These are phyloP conservation scores for Malurus elegans DNA, from an alignment of 2,113 vertebrate genomes.

Conservation along the genomic window DNA sequence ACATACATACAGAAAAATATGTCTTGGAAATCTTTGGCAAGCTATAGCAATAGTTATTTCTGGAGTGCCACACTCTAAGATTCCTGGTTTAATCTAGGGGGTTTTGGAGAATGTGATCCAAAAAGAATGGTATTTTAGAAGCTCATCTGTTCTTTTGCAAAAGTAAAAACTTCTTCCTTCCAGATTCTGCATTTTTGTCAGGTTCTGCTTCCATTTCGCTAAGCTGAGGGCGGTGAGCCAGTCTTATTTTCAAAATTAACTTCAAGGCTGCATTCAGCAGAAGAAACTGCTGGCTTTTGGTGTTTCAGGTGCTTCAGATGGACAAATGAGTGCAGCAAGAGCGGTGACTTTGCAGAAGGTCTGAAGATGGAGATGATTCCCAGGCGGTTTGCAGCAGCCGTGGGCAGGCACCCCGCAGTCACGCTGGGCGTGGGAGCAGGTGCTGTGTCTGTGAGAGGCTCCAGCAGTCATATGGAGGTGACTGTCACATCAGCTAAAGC, in stretches of 20 bases:
- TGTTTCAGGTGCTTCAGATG: not conserved
- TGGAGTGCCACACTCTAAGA: not conserved
- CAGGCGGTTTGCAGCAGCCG: not conserved
- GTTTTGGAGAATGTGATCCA: not conserved
- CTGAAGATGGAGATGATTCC: not conserved
- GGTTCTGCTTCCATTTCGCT: not conserved
- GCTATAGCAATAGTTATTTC: not conserved
- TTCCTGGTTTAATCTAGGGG: not conserved
- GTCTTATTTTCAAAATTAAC: not conserved
- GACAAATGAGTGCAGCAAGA: not conserved
- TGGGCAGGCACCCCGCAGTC: not conserved
- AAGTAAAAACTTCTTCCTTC: not conserved
- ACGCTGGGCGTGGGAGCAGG: not conserved
- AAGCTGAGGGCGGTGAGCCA: not conserved
- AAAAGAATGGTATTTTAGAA: not conserved
- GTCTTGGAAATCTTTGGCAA: not conserved
- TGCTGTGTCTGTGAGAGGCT: not conserved
- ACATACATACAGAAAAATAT: not conserved
- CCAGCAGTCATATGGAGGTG: not conserved
- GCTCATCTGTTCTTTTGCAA: not conserved
- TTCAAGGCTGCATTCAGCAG: not conserved
- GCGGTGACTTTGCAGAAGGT: not conserved
- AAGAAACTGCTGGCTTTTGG: not conserved
- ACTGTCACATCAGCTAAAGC: slow-evolving; percentile 27
- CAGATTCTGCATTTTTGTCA: not conserved